phyloP scores from a whole-genome alignment of 2,888 invertebrate genomes.

The Zygaena filipendulae region DNA sequence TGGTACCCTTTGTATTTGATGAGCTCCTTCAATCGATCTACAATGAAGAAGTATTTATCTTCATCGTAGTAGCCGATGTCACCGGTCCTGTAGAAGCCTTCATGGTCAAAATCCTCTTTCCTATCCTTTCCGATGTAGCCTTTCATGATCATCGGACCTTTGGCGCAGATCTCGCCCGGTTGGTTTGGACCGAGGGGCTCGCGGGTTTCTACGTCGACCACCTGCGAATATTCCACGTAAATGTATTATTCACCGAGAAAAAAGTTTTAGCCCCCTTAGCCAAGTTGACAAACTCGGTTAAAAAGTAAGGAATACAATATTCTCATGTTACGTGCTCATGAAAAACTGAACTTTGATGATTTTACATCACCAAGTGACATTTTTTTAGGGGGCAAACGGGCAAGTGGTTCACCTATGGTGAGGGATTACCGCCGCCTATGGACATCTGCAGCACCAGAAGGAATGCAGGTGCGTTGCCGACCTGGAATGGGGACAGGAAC shows the following conservation, averaged over 20 bases:
- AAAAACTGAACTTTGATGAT: no score
- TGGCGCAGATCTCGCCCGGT: constrained; percentile 80
- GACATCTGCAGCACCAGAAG: no score
- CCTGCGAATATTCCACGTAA: constrained; percentile 21
- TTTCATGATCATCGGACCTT: constrained; percentile 77
- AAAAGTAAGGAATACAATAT: background rate
- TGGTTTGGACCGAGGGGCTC: constrained; percentile 65
- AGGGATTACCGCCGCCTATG: no score
- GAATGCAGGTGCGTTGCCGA: no score
- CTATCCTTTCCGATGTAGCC: constrained; percentile 76
- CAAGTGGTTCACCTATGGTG: no score
- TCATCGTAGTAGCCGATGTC: constrained; percentile 80
- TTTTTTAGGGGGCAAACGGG: no score
- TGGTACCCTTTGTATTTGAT: constrained; percentile 84
- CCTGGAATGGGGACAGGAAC: no score
- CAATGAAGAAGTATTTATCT: constrained; percentile 74
- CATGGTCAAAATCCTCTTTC: constrained; percentile 73
- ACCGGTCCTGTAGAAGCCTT: constrained; percentile 77
- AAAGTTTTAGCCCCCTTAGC: background rate
- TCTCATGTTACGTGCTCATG: background rate
- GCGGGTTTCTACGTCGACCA: constrained; percentile 63
- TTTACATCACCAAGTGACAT: no score
- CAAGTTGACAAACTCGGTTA: no score
- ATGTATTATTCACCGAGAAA: no score
- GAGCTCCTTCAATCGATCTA: constrained; percentile 82